Evolutionary conservation across 2,888 invertebrate genomes (phyloP), one percentile per base, ranked within the genome.

Genomic region (Actias luna): DNA sequence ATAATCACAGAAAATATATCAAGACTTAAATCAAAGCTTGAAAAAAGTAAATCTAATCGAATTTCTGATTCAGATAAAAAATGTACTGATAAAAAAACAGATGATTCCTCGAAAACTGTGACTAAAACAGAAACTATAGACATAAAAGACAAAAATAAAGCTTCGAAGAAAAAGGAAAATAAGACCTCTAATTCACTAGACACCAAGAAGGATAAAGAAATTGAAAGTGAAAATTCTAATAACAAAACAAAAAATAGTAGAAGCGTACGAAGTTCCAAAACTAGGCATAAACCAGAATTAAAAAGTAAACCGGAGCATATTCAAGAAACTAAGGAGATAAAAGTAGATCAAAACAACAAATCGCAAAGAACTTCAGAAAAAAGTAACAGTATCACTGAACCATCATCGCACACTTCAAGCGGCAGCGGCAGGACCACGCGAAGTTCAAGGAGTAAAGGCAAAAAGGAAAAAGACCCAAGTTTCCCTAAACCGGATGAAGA

Each of bases 1-100:
- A 85, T 88, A 59, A 80, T 89, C 14, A 76, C 69, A 46, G 84
- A 86, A 76, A 89, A 90, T 67, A 79, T 89, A 67, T 74, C 79
- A 39, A 75, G 85, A 12, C 73, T 89, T 16, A 87, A 83, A 73
- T 83, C 55, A 52, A 66, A 64, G 22, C 42, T 27, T 36, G 64
- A 69, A 25, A 66, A 58, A 31, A 58, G 60, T 67, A 61, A 60
- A 61, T 60, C 1, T 57, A 25, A n/a, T 29, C 55, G n/a, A 55
- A 8, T 2, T 29, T 55, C 55, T 5, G 29, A 55, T n/a, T 29
- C 29, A 55, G n/a, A 55, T 55, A 29, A 16, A 29, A 55, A 29
- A 55, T 29, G 29, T 55, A 55, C n/a, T 16, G 18, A 29, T 29
- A 55, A 27, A 27, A 59, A 42, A 29, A n/a, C 27, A 18, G 42